Evolutionary conservation across 2,888 invertebrate species (phyloP).

Genomic region (Ophion ventricosus): DNA sequence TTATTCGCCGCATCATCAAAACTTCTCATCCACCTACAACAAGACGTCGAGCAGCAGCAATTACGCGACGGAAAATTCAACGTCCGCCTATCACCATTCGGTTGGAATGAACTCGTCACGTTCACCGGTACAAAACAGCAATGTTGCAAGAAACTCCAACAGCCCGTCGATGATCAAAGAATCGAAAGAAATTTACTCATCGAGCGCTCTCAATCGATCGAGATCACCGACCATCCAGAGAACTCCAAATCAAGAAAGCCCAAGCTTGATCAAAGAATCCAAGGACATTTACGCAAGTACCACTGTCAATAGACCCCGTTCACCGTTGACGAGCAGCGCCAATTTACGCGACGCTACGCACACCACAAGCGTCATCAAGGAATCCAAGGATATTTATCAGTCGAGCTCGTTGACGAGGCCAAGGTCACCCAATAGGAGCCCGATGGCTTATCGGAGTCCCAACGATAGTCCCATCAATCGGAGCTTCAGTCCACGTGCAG

Average conservation of each 20-base stretch:
- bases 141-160: slow-evolving; percentile 71
- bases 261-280: slow-evolving; percentile 75
- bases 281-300: slow-evolving; percentile 74
- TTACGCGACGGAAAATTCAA: slow-evolving; percentile 68
- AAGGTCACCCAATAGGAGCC: slow-evolving; percentile 76
- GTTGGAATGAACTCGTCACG: slow-evolving; percentile 74
- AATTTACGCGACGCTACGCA: slow-evolving; percentile 55
- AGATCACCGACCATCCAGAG: slow-evolving; percentile 66
- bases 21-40: slow-evolving; percentile 73
- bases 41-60: slow-evolving; percentile 74
- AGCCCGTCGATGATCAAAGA: slow-evolving; percentile 78
- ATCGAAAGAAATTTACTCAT: slow-evolving; percentile 78
- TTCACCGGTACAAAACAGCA: slow-evolving; percentile 73
- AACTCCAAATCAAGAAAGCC: slow-evolving; percentile 73
- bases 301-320: slow-evolving; percentile 72
- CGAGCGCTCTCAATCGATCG: slow-evolving; percentile 72
- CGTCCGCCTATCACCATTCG: slow-evolving; percentile 64
- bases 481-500: slow-evolving; percentile 76
- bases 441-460: slow-evolving; percentile 74
- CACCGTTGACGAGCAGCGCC: slow-evolving; percentile 67
- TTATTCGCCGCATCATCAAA: slow-evolving; percentile 68
- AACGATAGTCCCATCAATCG: slow-evolving; percentile 77
- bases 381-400: slow-evolving; percentile 78
- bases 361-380: slow-evolving; percentile 74
- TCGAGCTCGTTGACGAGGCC: slow-evolving; percentile 76